phyloP scores from a whole-genome alignment of 2,797 vertebrate genomes.

The Gallirallus australis region DNA sequence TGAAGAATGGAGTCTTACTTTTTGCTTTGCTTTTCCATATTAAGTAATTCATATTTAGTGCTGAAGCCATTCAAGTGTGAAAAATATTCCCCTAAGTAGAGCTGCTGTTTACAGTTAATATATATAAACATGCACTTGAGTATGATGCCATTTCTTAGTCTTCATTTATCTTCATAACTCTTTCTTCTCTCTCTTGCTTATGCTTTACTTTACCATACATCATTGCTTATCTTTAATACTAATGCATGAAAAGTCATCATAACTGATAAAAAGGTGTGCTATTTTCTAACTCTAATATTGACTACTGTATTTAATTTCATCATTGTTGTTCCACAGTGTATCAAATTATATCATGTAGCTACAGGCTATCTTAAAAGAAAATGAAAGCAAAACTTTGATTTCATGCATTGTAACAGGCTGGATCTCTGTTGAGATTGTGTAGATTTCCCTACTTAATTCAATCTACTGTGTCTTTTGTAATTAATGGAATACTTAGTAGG shows the following conservation, averaged over 20 bases:
- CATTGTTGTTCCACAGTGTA: neutral
- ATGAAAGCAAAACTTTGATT: neutral
- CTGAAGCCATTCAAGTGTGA: slow-evolving; percentile 29
- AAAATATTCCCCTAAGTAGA: slow-evolving; percentile 21
- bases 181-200: neutral
- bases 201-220: neutral
- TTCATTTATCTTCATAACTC: neutral
- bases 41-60: slow-evolving; percentile 30
- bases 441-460: slow-evolving; percentile 35
- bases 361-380: slow-evolving; percentile 27
- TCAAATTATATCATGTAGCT: neutral
- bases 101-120: slow-evolving; percentile 37
- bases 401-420: neutral
- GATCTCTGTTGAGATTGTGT: slow-evolving; percentile 1
- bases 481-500: slow-evolving; percentile 34
- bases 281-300: neutral
- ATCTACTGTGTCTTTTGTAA: slow-evolving; percentile 38
- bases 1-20: slow-evolving; percentile 1
- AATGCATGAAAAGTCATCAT: slow-evolving; percentile 28
- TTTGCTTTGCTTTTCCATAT: neutral
- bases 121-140: neutral
- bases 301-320: slow-evolving; percentile 18
- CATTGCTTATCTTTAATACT: neutral
- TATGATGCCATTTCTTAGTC: neutral
- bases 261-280: slow-evolving; percentile 11